Percentiles rank a stretch among this genome's conserved stretches.
phyloP scores from a whole-genome alignment of 2,797 vertebrate genomes.

The Gymnoscopelus braueri region DNA sequence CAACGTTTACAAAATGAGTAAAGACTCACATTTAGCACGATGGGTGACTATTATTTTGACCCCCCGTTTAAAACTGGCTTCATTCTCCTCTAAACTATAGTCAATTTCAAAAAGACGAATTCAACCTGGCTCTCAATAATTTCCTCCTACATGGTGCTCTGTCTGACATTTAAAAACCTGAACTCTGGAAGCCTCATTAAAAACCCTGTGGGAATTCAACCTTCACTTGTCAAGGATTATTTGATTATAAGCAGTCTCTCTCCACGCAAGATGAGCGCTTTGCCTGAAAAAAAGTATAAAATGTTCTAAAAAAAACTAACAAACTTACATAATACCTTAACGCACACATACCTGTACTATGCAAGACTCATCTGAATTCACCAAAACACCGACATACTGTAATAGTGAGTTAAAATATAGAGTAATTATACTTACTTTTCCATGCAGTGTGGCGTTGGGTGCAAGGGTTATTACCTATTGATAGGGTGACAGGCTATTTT shows the following conservation, averaged over 20 bases:
- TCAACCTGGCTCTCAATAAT: neutral
- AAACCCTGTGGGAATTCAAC: constrained; percentile 10
- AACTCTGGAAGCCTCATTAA: constrained; percentile 3
- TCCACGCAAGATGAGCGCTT: too few relatives aligned
- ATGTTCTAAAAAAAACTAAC: too few relatives aligned
- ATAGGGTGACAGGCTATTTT: constrained; percentile 21
- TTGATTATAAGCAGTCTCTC: too few relatives aligned
- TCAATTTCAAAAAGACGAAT: too few relatives aligned
- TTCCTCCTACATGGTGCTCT: neutral
- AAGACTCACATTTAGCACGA: neutral
- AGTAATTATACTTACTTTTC: constrained; percentile 40
- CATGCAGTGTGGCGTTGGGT: constrained; percentile 7
- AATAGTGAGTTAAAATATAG: too few relatives aligned
- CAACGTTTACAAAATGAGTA: neutral
- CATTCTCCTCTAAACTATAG: too few relatives aligned
- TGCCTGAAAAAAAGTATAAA: too few relatives aligned
- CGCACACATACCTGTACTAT: neutral
- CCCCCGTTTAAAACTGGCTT: neutral
- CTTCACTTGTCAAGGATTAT: too few relatives aligned
- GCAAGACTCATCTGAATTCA: neutral
- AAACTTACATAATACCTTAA: too few relatives aligned
- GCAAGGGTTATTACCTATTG: constrained; percentile 7
- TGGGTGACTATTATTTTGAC: neutral
- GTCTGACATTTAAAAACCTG: constrained; percentile 20
- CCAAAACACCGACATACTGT: neutral